Evolutionary conservation across 2,888 invertebrate species (phyloP).

Genomic region (Agriotes lineatus): DNA sequence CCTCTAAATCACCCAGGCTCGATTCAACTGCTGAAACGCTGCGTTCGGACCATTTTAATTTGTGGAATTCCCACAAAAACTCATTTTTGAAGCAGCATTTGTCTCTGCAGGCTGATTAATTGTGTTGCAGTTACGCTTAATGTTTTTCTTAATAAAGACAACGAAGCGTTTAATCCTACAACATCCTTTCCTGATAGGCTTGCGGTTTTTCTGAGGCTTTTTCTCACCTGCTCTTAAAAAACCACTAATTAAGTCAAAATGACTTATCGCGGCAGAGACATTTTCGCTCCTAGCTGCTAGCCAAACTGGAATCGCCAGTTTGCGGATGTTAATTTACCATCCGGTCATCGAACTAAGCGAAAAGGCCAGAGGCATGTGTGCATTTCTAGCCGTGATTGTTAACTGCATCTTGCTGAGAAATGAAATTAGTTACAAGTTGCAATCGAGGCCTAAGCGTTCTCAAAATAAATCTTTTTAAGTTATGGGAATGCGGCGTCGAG

Average conservation of each 20-base stretch:
- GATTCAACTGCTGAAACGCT: too few species aligned
- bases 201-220: not conserved
- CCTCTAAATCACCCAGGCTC: too few species aligned
- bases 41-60: too few species aligned
- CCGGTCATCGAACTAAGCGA: conserved; percentile 49
- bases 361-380: conserved; percentile 32
- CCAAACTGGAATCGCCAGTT: conserved; percentile 50
- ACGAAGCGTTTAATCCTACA: conserved; percentile 14
- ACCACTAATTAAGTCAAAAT: conserved; percentile 44
- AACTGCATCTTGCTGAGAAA: conserved; percentile 18
- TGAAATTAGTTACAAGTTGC: conserved; percentile 1
- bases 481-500: not conserved
- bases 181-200: conserved; percentile 3
- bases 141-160: conserved; percentile 8
- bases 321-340: conserved; percentile 46
- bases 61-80: not conserved
- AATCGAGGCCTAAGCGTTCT: not conserved
- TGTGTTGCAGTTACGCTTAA: not conserved
- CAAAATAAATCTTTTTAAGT: not conserved
- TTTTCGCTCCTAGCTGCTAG: conserved; percentile 33
- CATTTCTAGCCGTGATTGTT: conserved; percentile 35
- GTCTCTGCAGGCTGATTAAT: too few species aligned
- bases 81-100: too few species aligned
- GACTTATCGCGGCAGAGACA: conserved; percentile 40
- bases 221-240: not conserved